Percentiles rank a stretch among this genome's conserved stretches.
These are phyloP conservation scores for Pica pica DNA, from an alignment of 2,113 vertebrate species.

Conservation along the genomic window DNA sequence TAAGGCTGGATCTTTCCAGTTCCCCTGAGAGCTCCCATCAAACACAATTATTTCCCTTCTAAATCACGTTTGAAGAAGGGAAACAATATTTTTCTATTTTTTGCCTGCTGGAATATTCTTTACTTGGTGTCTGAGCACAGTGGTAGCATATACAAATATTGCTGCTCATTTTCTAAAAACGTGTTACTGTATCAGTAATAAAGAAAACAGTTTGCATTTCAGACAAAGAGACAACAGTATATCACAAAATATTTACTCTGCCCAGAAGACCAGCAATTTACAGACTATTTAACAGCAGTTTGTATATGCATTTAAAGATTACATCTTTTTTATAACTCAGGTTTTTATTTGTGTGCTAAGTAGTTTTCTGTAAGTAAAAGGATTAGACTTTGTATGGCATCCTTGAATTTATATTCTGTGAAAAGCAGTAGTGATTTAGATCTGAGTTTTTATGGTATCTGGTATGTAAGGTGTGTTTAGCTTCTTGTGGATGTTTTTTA, in stretches of 20 bases:
- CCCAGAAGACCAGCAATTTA: neutral
- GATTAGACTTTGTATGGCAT: neutral
- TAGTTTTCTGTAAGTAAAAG: neutral
- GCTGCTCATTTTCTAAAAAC: neutral
- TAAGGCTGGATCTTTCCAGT: neutral
- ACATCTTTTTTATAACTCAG: neutral
- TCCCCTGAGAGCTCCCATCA: neutral
- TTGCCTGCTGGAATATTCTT: neutral
- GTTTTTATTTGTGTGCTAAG: neutral
- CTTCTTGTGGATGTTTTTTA: neutral
- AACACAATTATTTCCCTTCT: neutral
- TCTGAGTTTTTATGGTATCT: neutral
- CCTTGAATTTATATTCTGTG: neutral
- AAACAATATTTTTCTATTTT: neutral
- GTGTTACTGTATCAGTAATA: neutral
- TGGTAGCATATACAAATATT: neutral
- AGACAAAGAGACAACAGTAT: neutral
- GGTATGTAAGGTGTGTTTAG: neutral
- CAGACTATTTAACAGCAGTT: neutral
- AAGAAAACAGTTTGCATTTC: constrained; percentile 7
- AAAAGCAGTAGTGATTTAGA: neutral
- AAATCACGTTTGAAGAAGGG: neutral
- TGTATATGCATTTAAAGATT: neutral
- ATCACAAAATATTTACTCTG: neutral
- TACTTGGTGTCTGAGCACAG: neutral